phyloP scores from a whole-genome alignment of 1,140 invertebrate species.

The Helicoverpa armigera region DNA sequence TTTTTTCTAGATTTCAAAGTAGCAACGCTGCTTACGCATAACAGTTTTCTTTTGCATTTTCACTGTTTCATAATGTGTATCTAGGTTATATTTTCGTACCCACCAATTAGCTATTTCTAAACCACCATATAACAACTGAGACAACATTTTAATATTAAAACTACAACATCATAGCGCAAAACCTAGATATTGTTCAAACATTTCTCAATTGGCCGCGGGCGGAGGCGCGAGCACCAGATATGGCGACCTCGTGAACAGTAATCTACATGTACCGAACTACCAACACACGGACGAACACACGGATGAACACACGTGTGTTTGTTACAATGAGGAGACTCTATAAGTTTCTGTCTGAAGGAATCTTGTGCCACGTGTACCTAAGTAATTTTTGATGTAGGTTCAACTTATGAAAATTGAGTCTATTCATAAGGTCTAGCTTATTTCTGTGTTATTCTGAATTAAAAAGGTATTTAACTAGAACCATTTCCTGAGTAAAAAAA shows the following conservation, averaged over 20 bases:
- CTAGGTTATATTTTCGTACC: neutral
- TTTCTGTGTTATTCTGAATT: too few species aligned
- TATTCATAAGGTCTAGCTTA: too few species aligned
- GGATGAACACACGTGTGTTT: neutral
- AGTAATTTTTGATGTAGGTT: neutral
- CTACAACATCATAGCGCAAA: conserved; percentile 42
- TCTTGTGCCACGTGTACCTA: conserved; percentile 4
- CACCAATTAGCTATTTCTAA: neutral
- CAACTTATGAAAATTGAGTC: neutral
- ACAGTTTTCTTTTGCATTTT: too few species aligned
- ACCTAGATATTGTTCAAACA: conserved; percentile 60
- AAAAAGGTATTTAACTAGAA: too few species aligned
- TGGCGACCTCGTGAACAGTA: conserved; percentile 50
- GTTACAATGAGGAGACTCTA: conserved; percentile 15
- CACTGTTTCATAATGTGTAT: neutral
- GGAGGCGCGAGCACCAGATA: conserved; percentile 54
- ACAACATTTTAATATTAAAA: conserved; percentile 25
- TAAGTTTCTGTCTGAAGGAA: neutral
- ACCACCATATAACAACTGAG: conserved; percentile 4
- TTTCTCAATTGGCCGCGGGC: conserved; percentile 55
- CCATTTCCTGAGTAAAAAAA: too few species aligned
- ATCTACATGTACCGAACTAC: conserved; percentile 46
- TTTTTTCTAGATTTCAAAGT: too few species aligned
- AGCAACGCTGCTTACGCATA: too few species aligned
- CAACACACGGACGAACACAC: conserved; percentile 20